Conservation (phyloP, 2,797 vertebrate species). For the Chromis chromis region DNA sequence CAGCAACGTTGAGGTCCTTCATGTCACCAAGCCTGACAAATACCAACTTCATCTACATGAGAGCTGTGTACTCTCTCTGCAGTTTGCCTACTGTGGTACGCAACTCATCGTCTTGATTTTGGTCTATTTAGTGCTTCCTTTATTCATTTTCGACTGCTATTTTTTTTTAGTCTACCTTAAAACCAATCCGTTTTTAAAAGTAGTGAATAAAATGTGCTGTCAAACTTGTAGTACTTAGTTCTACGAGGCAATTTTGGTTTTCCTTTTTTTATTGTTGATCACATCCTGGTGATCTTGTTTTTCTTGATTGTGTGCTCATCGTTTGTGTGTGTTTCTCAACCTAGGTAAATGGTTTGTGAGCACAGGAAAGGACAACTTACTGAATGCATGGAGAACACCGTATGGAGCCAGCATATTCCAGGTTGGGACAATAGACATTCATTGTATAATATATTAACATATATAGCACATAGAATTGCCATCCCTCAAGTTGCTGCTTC, state of each 20-base stretch:
- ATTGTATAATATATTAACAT: background rate
- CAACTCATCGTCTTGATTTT: background rate
- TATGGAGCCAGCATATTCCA: conserved; percentile 91
- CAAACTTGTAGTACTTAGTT: no score
- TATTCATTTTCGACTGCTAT: background rate
- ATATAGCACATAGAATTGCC: background rate
- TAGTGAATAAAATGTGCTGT: background rate
- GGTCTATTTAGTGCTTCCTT: background rate
- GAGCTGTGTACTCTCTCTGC: conserved; percentile 97
- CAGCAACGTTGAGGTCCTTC: conserved; percentile 96
- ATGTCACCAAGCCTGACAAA: conserved; percentile 96
- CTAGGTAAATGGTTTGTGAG: conserved; percentile 91
- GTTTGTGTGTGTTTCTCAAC: conserved; percentile 45
- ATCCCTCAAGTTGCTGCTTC: background rate
- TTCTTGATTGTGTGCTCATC: conserved; percentile 10
- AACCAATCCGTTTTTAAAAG: background rate
- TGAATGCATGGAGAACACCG: conserved; percentile 90
- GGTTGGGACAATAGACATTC: conserved; percentile 68
- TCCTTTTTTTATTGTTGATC: background rate
- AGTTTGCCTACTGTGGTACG: conserved; percentile 96
- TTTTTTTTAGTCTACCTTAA: background rate
- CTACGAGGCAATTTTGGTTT: background rate
- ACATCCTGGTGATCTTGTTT: background rate
- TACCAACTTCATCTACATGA: conserved; percentile 98
- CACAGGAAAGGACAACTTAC: conserved; percentile 89